Conservation (phyloP, 1,140 invertebrate species). For the Hesperophylax magnus region DNA sequence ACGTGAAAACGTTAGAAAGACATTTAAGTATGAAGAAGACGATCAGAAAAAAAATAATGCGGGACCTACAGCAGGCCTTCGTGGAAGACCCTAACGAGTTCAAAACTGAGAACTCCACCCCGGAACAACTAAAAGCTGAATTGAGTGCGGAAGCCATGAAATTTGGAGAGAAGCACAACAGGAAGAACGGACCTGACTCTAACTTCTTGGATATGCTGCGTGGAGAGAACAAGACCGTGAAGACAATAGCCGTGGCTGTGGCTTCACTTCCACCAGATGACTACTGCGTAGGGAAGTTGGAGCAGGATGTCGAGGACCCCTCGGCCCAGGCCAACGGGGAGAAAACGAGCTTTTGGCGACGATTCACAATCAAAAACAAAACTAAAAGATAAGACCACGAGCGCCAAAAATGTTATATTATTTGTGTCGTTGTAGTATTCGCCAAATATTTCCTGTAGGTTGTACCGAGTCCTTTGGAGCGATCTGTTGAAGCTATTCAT, state of each 20-base stretch:
- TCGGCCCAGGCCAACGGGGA: conserved; percentile 67
- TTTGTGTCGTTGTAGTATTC: conserved; percentile 19
- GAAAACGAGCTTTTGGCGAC: conserved; percentile 80
- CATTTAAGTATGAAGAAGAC: conserved; percentile 91
- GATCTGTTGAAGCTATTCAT: background rate
- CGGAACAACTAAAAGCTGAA: conserved; percentile 78
- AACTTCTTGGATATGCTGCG: conserved; percentile 81
- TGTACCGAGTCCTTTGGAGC: conserved; percentile 21
- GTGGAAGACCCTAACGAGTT: conserved; percentile 83
- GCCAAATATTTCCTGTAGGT: conserved; percentile 46
- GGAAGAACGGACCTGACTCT: conserved; percentile 73
- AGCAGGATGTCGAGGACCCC: conserved; percentile 64
- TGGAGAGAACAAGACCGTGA: conserved; percentile 72
- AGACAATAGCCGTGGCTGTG: conserved; percentile 63
- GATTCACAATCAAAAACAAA: conserved; percentile 80
- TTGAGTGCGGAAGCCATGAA: conserved; percentile 78
- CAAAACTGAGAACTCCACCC: conserved; percentile 77
- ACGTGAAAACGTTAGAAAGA: conserved; percentile 83
- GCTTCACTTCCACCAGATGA: conserved; percentile 66
- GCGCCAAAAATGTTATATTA: background rate
- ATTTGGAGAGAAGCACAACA: conserved; percentile 76
- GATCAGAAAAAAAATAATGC: conserved; percentile 88
- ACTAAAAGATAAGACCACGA: conserved; percentile 75
- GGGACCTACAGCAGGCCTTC: conserved; percentile 83
- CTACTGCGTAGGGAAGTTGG: conserved; percentile 63